Percentiles rank a stretch among this genome's conserved stretches.
Conservation (phyloP, 2,888 invertebrate species). For the Gari tellinella region DNA sequence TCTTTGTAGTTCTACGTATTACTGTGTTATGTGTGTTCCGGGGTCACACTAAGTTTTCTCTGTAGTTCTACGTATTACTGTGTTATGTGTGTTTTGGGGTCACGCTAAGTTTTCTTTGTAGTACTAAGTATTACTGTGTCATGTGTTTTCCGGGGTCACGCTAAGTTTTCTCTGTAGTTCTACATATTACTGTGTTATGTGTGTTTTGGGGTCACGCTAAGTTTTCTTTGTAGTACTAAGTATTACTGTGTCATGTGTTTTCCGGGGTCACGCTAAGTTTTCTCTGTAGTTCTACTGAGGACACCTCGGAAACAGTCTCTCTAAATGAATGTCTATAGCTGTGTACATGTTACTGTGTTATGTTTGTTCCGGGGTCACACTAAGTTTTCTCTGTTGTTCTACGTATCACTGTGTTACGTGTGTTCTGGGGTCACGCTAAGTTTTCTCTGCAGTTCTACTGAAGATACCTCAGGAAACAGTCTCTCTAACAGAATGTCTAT, state of each 20-base stretch:
- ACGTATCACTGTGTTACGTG: conserved; percentile 16
- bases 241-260: conserved; percentile 1
- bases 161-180: conserved; percentile 63
- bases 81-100: conserved; percentile 15
- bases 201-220: no score
- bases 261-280: conserved; percentile 41
- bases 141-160: conserved; percentile 16
- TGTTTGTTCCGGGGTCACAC: conserved; percentile 22
- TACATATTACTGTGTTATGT: no score
- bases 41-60: no score
- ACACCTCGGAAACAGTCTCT: conserved; percentile 74
- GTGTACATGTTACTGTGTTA: conserved; percentile 56
- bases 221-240: no score
- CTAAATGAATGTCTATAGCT: conserved; percentile 69
- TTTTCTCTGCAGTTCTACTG: conserved; percentile 62
- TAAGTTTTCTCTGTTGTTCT: conserved; percentile 61
- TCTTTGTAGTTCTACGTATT: no score
- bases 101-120: conserved; percentile 60
- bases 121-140: conserved; percentile 34
- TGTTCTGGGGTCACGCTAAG: conserved; percentile 33
- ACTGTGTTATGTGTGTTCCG: no score
- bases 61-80: no score
- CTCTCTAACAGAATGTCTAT: conserved; percentile 72
- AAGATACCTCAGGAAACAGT: conserved; percentile 73
- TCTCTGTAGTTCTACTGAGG: conserved; percentile 61